phyloP scores from a whole-genome alignment of 2,797 vertebrate species.

The Chelidonichthys spinosus region DNA sequence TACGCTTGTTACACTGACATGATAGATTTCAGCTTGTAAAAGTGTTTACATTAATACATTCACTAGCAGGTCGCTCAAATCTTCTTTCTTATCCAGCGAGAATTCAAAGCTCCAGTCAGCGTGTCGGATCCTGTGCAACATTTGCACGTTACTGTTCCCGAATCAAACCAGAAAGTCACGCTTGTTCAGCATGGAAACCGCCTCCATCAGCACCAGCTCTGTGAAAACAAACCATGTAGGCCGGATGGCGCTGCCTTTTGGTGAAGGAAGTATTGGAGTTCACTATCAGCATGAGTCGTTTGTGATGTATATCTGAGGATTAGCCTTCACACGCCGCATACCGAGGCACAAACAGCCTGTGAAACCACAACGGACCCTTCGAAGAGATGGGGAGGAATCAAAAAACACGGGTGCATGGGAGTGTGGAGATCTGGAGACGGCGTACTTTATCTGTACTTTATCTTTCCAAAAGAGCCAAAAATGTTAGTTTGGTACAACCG shows the following conservation, averaged over 20 bases:
- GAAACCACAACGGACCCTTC: slow-evolving; percentile 52
- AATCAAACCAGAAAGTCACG: slow-evolving; percentile 26
- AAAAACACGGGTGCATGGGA: slow-evolving; percentile 47
- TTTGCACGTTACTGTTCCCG: slow-evolving; percentile 26
- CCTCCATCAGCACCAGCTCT: slow-evolving; percentile 24
- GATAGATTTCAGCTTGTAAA: slow-evolving; percentile 46
- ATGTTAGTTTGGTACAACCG: slow-evolving; percentile 44
- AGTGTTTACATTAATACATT: slow-evolving; percentile 41
- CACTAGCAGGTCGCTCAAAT: slow-evolving; percentile 14
- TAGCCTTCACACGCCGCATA: slow-evolving; percentile 55
- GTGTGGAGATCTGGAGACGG: slow-evolving; percentile 34
- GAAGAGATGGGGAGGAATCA: slow-evolving; percentile 11
- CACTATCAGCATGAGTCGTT: slow-evolving; percentile 41
- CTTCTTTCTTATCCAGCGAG: slow-evolving; percentile 7
- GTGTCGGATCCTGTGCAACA: slow-evolving; percentile 7
- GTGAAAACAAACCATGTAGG: slow-evolving; percentile 38
- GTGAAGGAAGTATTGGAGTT: slow-evolving; percentile 47
- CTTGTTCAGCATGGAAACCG: slow-evolving; percentile 9
- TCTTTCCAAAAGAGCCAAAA: slow-evolving; percentile 48
- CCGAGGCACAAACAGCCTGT: slow-evolving; percentile 51
- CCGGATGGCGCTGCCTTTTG: slow-evolving; percentile 26
- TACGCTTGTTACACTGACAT: slow-evolving; percentile 52
- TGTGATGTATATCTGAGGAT: slow-evolving; percentile 56
- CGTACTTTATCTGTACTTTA: too few relatives aligned
- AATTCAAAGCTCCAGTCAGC: slow-evolving; percentile 9